Conservation (phyloP, 2,888 invertebrate genomes). For the Rhagonycha fulva region DNA sequence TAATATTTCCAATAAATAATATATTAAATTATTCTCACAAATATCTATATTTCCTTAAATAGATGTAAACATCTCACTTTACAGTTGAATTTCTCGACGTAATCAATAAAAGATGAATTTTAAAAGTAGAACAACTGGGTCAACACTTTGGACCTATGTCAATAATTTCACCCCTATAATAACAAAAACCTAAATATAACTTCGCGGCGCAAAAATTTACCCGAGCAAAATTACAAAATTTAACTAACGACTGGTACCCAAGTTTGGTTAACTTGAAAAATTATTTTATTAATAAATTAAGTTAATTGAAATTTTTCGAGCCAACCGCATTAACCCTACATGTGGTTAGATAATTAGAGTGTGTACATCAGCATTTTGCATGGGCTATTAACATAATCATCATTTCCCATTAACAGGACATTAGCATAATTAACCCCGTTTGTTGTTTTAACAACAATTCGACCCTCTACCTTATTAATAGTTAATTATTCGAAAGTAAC, state of each 20-base stretch:
- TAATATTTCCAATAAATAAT: neutral
- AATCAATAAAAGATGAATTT: neutral
- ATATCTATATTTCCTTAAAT: neutral
- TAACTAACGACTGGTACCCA: neutral
- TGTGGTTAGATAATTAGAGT: constrained; percentile 17
- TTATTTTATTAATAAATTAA: neutral
- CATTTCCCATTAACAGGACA: constrained; percentile 45
- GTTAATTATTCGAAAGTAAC: neutral
- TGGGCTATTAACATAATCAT: constrained; percentile 46
- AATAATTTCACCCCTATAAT: neutral
- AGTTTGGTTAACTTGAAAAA: neutral
- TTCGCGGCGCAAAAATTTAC: neutral
- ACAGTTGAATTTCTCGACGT: neutral
- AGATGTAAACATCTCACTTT: neutral
- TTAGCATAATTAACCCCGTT: constrained; percentile 40
- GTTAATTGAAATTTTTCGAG: neutral
- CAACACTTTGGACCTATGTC: neutral
- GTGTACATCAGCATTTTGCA: constrained; percentile 32
- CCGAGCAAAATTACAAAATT: neutral
- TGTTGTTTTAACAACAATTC: constrained; percentile 20
- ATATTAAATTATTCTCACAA: neutral
- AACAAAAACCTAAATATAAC: neutral
- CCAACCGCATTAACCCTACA: neutral
- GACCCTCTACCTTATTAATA: constrained; percentile 1
- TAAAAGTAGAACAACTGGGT: neutral